Evolutionary conservation across 1,140 invertebrate genomes (phyloP).

Genomic region (Diprion similis): DNA sequence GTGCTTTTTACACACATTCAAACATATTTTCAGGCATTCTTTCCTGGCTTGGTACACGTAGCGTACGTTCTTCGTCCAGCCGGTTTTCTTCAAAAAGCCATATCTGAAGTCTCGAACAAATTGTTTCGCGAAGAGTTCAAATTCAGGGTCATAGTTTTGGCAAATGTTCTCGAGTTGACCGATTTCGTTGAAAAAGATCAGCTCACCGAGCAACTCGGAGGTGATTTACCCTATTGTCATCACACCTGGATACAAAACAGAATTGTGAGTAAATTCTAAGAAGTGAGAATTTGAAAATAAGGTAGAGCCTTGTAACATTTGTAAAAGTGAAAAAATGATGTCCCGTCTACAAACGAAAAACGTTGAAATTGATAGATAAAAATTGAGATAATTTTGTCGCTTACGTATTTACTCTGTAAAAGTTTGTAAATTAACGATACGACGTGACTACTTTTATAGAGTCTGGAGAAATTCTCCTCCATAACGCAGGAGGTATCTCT

Average conservation of each 20-base stretch:
- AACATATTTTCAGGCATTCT: slow-evolving; percentile 78
- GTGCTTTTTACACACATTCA: slow-evolving; percentile 27
- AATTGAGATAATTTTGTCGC: slow-evolving; percentile 24
- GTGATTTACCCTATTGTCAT: slow-evolving; percentile 88
- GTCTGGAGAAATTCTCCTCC: slow-evolving; percentile 91
- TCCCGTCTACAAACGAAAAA: too few species aligned
- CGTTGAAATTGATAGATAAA: background rate
- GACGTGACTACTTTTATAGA: slow-evolving; percentile 67
- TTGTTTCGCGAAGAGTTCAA: slow-evolving; percentile 94
- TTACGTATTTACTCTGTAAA: slow-evolving; percentile 16
- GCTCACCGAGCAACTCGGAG: slow-evolving; percentile 88
- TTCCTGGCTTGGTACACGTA: slow-evolving; percentile 91
- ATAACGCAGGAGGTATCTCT: slow-evolving; percentile 88
- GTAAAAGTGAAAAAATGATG: too few species aligned
- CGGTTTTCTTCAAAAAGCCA: slow-evolving; percentile 93
- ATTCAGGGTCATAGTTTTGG: slow-evolving; percentile 86
- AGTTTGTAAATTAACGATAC: slow-evolving; percentile 25
- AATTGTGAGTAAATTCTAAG: slow-evolving; percentile 74
- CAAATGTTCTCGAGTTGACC: slow-evolving; percentile 81
- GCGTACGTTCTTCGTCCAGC: slow-evolving; percentile 91
- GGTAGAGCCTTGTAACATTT: too few species aligned
- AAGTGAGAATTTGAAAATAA: slow-evolving; percentile 15
- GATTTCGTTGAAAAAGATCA: slow-evolving; percentile 85
- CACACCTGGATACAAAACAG: slow-evolving; percentile 96
- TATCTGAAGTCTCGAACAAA: slow-evolving; percentile 95